Evolutionary conservation across 2,888 invertebrate genomes (phyloP).

Genomic region (Monopis laevigella): DNA sequence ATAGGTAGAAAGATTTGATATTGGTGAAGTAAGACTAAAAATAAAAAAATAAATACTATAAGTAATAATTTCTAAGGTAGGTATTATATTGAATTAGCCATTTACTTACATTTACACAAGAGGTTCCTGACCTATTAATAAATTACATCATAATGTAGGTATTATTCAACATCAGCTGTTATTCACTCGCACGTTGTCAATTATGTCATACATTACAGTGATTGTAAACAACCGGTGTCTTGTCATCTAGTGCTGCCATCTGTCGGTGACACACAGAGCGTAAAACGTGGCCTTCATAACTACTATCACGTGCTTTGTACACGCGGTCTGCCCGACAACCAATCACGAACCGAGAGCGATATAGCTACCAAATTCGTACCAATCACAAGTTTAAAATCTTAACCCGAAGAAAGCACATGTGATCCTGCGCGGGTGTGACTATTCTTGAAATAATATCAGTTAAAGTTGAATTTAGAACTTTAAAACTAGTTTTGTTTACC

Average conservation of each 20-base stretch:
- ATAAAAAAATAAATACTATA: too few species aligned
- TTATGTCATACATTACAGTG: conserved; percentile 1
- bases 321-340: background rate
- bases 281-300: conserved; percentile 4
- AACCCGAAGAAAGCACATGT: conserved; percentile 50
- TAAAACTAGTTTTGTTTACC: too few species aligned
- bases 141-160: background rate
- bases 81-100: too few species aligned
- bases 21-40: too few species aligned
- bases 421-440: conserved; percentile 25
- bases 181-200: background rate
- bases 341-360: background rate
- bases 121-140: conserved; percentile 1
- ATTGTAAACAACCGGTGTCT: too few species aligned
- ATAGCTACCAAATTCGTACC: conserved; percentile 21
- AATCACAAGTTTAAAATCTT: conserved; percentile 35
- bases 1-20: too few species aligned
- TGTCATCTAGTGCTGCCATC: conserved; percentile 1
- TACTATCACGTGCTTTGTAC: conserved; percentile 9
- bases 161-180: conserved; percentile 1
- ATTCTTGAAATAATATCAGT: background rate
- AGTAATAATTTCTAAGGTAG: too few species aligned
- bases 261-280: conserved; percentile 1
- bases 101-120: too few species aligned
- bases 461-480: background rate